phyloP scores from a whole-genome alignment of 2,113 vertebrate species.

The Chinchilla lanigera region DNA sequence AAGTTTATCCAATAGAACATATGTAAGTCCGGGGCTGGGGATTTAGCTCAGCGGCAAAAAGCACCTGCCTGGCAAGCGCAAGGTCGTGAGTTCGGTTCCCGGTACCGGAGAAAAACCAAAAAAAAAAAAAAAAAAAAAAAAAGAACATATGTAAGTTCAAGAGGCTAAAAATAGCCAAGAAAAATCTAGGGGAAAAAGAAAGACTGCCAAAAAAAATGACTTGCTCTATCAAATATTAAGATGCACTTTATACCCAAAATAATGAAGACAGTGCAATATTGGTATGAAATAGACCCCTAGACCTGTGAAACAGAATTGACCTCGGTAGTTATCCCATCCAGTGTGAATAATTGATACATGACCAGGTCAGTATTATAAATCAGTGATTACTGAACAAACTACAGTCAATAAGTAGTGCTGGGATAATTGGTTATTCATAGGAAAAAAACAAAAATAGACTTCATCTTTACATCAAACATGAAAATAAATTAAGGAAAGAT shows the following conservation, averaged over 20 bases:
- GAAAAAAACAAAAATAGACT: neutral
- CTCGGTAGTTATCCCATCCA: neutral
- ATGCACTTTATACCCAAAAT: neutral
- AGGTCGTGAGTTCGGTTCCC: too few relatives aligned
- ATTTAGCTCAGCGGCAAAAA: too few relatives aligned
- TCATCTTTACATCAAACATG: neutral
- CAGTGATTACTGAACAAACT: neutral
- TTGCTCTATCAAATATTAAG: neutral
- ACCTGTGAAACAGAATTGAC: neutral
- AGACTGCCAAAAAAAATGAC: neutral
- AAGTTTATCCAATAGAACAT: neutral
- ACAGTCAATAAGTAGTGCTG: neutral
- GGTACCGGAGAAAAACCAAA: too few relatives aligned
- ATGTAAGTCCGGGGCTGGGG: too few relatives aligned
- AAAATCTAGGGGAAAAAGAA: accelerated
- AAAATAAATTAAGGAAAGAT: neutral
- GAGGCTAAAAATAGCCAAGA: neutral
- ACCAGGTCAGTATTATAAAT: neutral
- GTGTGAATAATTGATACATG: neutral
- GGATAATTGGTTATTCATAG: neutral
- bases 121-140: too few relatives aligned
- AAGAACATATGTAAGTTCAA: neutral
- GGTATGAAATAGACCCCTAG: neutral
- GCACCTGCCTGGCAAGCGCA: too few relatives aligned
- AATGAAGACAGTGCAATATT: neutral